Conservation (phyloP, 2,888 invertebrate genomes). For the Dryadula phaetusa region DNA sequence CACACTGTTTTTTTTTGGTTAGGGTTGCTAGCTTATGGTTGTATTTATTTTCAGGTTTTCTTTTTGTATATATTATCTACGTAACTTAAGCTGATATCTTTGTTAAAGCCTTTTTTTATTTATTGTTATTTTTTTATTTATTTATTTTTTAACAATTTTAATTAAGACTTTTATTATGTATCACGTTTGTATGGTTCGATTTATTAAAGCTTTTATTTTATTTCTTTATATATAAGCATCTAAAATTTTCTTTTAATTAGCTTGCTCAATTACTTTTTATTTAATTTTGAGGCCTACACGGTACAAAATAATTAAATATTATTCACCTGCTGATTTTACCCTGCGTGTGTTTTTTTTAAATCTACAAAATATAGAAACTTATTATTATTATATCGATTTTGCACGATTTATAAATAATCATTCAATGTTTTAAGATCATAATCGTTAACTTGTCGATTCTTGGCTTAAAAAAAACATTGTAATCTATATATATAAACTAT, state of each 20-base stretch:
- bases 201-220: neutral
- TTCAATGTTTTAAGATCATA: neutral
- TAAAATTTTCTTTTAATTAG: slow-evolving; percentile 20
- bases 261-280: slow-evolving; percentile 44
- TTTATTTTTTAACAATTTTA: too few relatives aligned
- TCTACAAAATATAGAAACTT: neutral
- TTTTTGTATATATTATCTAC: slow-evolving; percentile 8
- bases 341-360: slow-evolving; percentile 23
- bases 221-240: too few relatives aligned
- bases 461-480: too few relatives aligned
- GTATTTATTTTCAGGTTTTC: slow-evolving; percentile 21
- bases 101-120: neutral
- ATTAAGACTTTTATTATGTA: too few relatives aligned
- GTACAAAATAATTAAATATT: slow-evolving; percentile 38
- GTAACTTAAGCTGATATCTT: neutral
- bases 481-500: too few relatives aligned
- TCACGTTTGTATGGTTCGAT: too few relatives aligned
- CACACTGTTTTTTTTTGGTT: slow-evolving; percentile 42
- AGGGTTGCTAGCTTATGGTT: slow-evolving; percentile 27
- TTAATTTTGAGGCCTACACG: slow-evolving; percentile 43
- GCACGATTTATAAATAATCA: too few relatives aligned
- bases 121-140: neutral
- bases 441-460: too few relatives aligned
- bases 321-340: slow-evolving; percentile 13
- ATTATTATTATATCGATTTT: neutral